Evolutionary conservation across 2,888 invertebrate genomes (phyloP).

Genomic region (Alentia gelatinosa): DNA sequence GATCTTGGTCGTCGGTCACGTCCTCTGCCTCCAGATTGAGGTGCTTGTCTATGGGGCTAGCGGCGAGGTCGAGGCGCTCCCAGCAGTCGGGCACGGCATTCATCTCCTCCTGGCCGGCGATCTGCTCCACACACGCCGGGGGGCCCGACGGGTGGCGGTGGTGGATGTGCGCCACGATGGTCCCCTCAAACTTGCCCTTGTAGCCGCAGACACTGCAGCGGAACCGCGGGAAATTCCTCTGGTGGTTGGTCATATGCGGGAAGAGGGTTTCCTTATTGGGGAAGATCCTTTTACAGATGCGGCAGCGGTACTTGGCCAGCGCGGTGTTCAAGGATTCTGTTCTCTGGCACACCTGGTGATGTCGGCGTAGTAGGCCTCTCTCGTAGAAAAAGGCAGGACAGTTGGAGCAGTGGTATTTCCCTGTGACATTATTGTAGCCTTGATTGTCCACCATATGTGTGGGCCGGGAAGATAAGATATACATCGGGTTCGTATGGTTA

Average conservation of each 20-base stretch:
- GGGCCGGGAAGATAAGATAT: too few relatives aligned
- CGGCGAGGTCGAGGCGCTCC: slow-evolving; percentile 9
- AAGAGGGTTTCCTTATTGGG: not conserved
- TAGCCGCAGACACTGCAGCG: slow-evolving; percentile 32
- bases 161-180: slow-evolving; percentile 30
- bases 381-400: slow-evolving; percentile 40
- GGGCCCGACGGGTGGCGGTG: not conserved
- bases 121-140: not conserved
- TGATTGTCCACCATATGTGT: not conserved
- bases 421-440: not conserved
- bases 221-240: not conserved
- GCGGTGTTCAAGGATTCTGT: not conserved
- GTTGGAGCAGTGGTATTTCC: slow-evolving; percentile 24
- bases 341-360: not conserved
- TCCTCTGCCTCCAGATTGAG: not conserved
- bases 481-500: not conserved
- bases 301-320: not conserved
- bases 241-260: slow-evolving; percentile 5
- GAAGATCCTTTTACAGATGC: slow-evolving; percentile 16
- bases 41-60: not conserved
- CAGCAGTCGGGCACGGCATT: not conserved
- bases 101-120: not conserved
- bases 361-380: not conserved
- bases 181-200: slow-evolving; percentile 41
- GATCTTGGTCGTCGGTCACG: slow-evolving; percentile 16